Conservation (phyloP, 2,888 invertebrate species). For the Lasius fuliginosus region DNA sequence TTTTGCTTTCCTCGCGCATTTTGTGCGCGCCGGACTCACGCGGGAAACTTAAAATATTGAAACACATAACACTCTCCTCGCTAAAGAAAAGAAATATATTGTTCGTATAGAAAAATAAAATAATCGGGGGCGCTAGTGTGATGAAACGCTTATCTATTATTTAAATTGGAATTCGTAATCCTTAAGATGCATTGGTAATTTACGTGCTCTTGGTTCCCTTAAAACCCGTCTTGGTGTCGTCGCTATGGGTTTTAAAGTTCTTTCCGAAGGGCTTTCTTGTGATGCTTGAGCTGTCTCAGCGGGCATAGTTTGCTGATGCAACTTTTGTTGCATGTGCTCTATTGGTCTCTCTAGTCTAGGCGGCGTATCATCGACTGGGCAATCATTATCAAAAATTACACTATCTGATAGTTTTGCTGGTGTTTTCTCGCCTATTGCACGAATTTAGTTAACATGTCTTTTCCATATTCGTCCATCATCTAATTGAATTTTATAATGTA, state of each 20-base stretch:
- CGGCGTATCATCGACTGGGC: background rate
- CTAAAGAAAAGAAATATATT: no score
- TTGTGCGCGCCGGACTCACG: no score
- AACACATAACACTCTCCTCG: no score
- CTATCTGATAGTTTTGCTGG: background rate
- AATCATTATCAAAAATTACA: background rate
- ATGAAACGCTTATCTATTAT: no score
- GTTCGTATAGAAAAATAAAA: no score
- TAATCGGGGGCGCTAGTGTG: no score
- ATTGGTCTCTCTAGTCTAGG: background rate
- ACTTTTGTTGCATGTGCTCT: background rate
- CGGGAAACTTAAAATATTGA: no score
- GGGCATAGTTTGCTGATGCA: background rate
- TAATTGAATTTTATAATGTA: background rate
- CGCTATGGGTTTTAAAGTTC: background rate
- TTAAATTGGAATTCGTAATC: background rate
- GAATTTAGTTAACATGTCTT: background rate
- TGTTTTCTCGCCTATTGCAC: background rate
- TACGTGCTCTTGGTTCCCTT: background rate
- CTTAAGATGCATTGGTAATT: background rate
- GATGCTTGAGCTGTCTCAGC: no score
- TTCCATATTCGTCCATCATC: background rate
- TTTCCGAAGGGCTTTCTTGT: background rate
- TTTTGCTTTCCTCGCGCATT: no score
- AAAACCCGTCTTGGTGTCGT: background rate